These are phyloP conservation scores for Dicentrarchus labrax DNA, from an alignment of 2,113 vertebrate genomes.

Conservation along the genomic window DNA sequence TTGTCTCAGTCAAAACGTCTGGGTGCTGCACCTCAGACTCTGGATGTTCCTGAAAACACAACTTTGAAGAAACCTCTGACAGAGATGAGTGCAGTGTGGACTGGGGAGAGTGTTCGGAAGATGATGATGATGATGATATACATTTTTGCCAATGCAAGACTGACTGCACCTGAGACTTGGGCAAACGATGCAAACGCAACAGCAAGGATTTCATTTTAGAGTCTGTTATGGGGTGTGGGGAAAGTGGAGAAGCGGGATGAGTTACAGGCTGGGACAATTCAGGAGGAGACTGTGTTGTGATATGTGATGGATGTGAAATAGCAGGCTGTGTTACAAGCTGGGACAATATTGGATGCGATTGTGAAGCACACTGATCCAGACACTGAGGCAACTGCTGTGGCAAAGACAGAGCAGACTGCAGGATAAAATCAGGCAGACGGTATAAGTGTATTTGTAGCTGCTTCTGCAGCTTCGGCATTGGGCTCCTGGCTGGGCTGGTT, in stretches of 20 bases:
- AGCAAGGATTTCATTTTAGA: constrained; percentile 31
- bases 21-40: constrained; percentile 33
- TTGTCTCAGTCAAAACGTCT: constrained; percentile 20
- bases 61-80: constrained; percentile 43
- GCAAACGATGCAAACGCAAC: constrained; percentile 73
- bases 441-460: constrained; percentile 76
- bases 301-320: constrained; percentile 20
- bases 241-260: constrained; percentile 12
- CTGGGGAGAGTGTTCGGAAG: neutral
- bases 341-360: constrained; percentile 20
- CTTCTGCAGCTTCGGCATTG: constrained; percentile 68
- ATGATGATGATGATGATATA: constrained; percentile 13
- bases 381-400: constrained; percentile 21
- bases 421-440: constrained; percentile 79
- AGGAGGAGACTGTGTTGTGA: constrained; percentile 8
- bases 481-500: constrained; percentile 63
- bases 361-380: constrained; percentile 36
- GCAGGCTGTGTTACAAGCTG: constrained; percentile 40
- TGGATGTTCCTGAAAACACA: constrained; percentile 43
- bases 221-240: constrained; percentile 18
- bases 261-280: constrained; percentile 26
- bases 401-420: constrained; percentile 58
- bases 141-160: constrained; percentile 11
- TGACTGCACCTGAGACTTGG: constrained; percentile 57
- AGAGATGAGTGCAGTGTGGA: neutral